Base-by-base conservation (phyloP, 2,113 vertebrate species). In the Argyrosomus japonicus region DNA sequence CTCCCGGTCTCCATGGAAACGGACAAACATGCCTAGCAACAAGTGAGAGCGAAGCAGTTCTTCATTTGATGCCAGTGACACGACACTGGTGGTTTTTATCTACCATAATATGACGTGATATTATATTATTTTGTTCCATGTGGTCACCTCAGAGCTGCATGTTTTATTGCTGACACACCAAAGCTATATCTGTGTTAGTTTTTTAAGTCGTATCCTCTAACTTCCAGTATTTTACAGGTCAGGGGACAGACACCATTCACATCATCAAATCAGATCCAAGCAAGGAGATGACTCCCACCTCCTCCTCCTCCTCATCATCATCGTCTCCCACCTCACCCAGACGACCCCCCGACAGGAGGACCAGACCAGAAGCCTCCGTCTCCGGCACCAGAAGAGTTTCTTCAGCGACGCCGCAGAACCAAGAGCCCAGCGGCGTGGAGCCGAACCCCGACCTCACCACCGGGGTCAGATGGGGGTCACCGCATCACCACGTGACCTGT, bases 161-260 rank as follows among this genome's bases (percentile, higher is more conserved):
- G 62, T 67, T 36, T 62, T 40, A 50, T 10, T 57, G 17, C 23
- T 74, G 23, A 62, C 7, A 74, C 51, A 68, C 36, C 17, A 12
- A 48, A 13, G 21, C 40, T 75, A 0, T 32, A 6, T 68, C 45
- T 75, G 29, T 85, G 70, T 70, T 85, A 23, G 32, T 32, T 82
- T 67, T 87, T 89, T 82, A 91, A 90, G 86, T 76, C 85, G 51
- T 84, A 43, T 89, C 85, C 77, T 93, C 89, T 94, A 91, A 95
- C 93, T 84, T 81, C 73, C 90, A 84, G 85, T 91, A 19, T 94
- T 87, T 93, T 92, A 56, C 93, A 96, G 95, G 88, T 77, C 85
- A 91, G 86, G 86, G 56, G 61, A 48, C 57, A 19, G 58, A 69
- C 54, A n/a, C 15, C 65, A 6, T 43, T 82, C 68, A 71, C 5